Percentiles rank a stretch among this genome's conserved stretches.
Conservation (phyloP, 2,888 invertebrate species). For the Chesias legatella region DNA sequence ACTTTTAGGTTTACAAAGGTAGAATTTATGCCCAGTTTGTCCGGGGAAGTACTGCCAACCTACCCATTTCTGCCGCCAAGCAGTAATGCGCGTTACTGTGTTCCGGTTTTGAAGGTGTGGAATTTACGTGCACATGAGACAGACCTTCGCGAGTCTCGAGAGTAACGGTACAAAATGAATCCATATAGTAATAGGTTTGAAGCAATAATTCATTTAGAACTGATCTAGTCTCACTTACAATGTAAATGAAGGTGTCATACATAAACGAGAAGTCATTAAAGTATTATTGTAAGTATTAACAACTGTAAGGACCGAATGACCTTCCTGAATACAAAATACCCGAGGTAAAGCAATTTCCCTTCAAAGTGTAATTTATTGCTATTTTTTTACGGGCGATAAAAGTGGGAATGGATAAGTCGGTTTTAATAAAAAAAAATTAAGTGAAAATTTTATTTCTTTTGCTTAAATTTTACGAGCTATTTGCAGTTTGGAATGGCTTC, state of each 20-base stretch:
- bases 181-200: too few relatives aligned
- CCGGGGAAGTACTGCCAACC: too few relatives aligned
- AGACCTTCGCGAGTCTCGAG: too few relatives aligned
- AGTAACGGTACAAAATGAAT: too few relatives aligned
- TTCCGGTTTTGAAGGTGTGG: too few relatives aligned
- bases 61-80: too few relatives aligned
- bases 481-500: slow-evolving; percentile 9
- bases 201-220: too few relatives aligned
- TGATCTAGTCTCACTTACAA: background rate
- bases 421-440: slow-evolving; percentile 44
- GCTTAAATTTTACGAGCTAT: slow-evolving; percentile 26
- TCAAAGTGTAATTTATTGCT: slow-evolving; percentile 53
- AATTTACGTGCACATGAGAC: too few relatives aligned
- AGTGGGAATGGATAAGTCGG: slow-evolving; percentile 42
- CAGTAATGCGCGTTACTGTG: too few relatives aligned
- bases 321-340: slow-evolving; percentile 40
- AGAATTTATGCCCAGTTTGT: too few relatives aligned
- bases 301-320: slow-evolving; percentile 33
- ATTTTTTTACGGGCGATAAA: slow-evolving; percentile 54
- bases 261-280: slow-evolving; percentile 39
- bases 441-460: slow-evolving; percentile 38
- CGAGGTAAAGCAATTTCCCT: slow-evolving; percentile 40
- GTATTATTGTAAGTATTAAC: slow-evolving; percentile 28
- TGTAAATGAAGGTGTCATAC: slow-evolving; percentile 10
- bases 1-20: too few relatives aligned